phyloP scores from a whole-genome alignment of 2,113 vertebrate species.

The Nansenia antarctica region DNA sequence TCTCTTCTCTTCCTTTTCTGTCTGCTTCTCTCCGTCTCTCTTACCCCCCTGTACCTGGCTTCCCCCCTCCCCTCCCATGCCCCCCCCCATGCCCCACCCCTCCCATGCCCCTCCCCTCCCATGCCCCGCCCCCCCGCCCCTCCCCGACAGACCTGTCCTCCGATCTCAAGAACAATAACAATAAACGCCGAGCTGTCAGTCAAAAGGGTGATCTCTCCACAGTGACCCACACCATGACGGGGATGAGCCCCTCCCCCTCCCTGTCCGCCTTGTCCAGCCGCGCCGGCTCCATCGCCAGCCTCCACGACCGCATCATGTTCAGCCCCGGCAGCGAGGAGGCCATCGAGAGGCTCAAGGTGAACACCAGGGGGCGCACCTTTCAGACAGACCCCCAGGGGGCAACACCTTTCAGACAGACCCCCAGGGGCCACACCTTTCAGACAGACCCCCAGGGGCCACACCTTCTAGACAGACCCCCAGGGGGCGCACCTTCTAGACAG shows the following conservation, averaged over 20 bases:
- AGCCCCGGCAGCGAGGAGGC: slow-evolving; percentile 94
- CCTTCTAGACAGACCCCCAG: background rate
- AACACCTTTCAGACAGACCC: too few relatives aligned
- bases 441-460: background rate
- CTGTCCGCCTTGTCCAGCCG: slow-evolving; percentile 93
- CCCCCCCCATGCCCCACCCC: slow-evolving; percentile 36
- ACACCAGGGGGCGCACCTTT: background rate
- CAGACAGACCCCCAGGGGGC: background rate
- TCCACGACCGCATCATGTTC: slow-evolving; percentile 95
- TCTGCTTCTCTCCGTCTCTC: slow-evolving; percentile 56
- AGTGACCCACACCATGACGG: slow-evolving; percentile 97
- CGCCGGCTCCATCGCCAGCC: slow-evolving; percentile 89
- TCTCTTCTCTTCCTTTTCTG: slow-evolving; percentile 44
- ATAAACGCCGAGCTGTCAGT: slow-evolving; percentile 79
- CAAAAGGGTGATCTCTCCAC: slow-evolving; percentile 92
- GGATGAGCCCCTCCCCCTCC: slow-evolving; percentile 95
- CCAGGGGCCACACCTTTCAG: too few relatives aligned
- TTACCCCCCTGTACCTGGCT: slow-evolving; percentile 62
- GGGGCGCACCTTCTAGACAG: background rate
- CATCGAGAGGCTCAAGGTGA: slow-evolving; percentile 95
- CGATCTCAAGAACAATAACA: slow-evolving; percentile 87
- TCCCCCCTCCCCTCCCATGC: slow-evolving; percentile 57
- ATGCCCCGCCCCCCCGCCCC: slow-evolving; percentile 48
- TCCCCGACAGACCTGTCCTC: slow-evolving; percentile 79
- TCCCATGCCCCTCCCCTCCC: slow-evolving; percentile 16